These are phyloP conservation scores for Siphamia tubifer DNA, from an alignment of 2,113 vertebrate species.

Conservation along the genomic window DNA sequence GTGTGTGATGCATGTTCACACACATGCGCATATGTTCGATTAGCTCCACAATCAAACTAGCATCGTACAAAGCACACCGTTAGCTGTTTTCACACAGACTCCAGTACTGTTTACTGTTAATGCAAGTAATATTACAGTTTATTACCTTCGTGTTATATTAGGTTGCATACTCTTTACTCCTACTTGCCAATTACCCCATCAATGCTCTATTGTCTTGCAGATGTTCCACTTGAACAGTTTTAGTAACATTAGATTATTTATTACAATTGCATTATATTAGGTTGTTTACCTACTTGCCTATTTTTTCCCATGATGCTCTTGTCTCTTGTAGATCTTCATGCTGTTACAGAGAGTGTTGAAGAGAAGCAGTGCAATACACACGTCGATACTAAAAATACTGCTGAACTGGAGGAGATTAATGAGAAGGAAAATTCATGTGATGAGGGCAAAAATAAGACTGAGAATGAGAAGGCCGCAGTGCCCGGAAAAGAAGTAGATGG, in stretches of 20 bases:
- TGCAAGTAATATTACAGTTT: too few species aligned
- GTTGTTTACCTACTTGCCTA: too few species aligned
- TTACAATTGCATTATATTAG: too few species aligned
- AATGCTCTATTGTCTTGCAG: too few species aligned
- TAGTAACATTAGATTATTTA: too few species aligned
- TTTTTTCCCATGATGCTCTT: neutral
- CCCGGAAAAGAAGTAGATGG: neutral
- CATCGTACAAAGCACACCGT: too few species aligned
- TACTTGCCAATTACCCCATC: constrained; percentile 14
- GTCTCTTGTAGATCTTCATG: constrained; percentile 21
- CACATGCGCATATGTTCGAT: too few species aligned
- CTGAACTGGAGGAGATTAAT: neutral
- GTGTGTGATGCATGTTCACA: too few species aligned
- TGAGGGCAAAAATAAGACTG: neutral
- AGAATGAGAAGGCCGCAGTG: neutral
- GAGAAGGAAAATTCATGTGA: neutral
- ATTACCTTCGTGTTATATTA: too few species aligned
- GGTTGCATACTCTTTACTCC: neutral
- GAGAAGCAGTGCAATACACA: constrained; percentile 1
- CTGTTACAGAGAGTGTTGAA: neutral
- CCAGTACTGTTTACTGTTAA: too few species aligned
- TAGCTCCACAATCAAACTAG: neutral
- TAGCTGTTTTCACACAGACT: too few species aligned
- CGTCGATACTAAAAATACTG: neutral
- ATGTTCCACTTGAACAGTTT: too few species aligned